Evolutionary conservation across 53 echinoderm and acorn worm species (phyloP).

Genomic region (Holothuria scabra): DNA sequence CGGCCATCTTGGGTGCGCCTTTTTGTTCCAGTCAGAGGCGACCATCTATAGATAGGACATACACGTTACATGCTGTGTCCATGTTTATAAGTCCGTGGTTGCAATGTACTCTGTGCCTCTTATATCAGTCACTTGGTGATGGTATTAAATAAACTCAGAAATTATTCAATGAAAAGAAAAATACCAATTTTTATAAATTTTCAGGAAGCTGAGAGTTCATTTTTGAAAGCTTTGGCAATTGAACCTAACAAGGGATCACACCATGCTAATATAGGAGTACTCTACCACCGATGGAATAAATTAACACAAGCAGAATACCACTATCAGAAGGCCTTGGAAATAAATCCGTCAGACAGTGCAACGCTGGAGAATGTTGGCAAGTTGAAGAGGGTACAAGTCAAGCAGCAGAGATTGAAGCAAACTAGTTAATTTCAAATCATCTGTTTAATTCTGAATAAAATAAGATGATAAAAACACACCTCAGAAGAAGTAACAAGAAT

Average conservation of each 20-base stretch:
- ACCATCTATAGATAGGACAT: too few relatives aligned
- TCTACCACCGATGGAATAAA: constrained; percentile 96
- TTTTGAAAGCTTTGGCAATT: constrained; percentile 67
- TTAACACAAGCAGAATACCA: constrained; percentile 59
- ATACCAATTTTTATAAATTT: background rate
- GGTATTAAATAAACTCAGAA: too few relatives aligned
- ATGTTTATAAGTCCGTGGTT: too few relatives aligned
- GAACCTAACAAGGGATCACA: constrained; percentile 65
- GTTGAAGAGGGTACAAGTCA: constrained; percentile 51
- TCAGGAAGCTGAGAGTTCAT: constrained; percentile 88
- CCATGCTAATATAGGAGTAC: constrained; percentile 91
- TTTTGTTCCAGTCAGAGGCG: too few relatives aligned
- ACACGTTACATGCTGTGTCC: too few relatives aligned
- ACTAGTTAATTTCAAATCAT: background rate
- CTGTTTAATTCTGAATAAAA: too few relatives aligned
- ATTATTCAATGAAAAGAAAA: too few relatives aligned
- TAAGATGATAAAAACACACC: too few relatives aligned
- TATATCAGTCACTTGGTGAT: too few relatives aligned
- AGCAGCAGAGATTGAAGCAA: constrained; percentile 5
- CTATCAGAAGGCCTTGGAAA: constrained; percentile 68
- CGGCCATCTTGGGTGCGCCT: too few relatives aligned
- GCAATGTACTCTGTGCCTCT: too few relatives aligned
- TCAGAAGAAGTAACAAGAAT: too few relatives aligned
- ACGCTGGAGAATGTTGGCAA: constrained; percentile 74
- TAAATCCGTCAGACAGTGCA: constrained; percentile 66